Evolutionary conservation across 2,797 vertebrate species (phyloP).

Genomic region (Onychomys leucogaster): DNA sequence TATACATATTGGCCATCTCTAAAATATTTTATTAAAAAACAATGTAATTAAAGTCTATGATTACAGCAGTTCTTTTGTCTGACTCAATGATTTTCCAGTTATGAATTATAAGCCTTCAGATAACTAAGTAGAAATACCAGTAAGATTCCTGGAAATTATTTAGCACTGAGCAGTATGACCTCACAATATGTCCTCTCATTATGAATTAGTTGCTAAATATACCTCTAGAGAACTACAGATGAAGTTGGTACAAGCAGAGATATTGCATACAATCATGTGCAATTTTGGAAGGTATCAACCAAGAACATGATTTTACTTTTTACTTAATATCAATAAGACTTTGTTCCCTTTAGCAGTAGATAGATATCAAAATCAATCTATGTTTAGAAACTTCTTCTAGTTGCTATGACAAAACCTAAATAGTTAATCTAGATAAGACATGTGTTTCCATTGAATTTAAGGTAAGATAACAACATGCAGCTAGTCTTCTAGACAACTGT

Average conservation of each 20-base stretch:
- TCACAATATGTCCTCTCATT: not conserved
- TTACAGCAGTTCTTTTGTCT: not conserved
- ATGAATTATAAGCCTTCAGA: not conserved
- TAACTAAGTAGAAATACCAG: slow-evolving; percentile 8
- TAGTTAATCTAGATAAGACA: not conserved
- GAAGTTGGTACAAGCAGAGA: not conserved
- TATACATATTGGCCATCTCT: not conserved
- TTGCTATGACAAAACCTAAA: not conserved
- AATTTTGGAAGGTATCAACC: not conserved
- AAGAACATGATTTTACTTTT: not conserved
- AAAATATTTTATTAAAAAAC: not conserved
- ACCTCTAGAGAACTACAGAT: not conserved
- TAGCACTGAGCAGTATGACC: not conserved
- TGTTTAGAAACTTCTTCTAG: not conserved
- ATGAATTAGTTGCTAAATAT: not conserved
- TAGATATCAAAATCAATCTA: not conserved
- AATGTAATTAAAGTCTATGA: not conserved
- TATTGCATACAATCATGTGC: not conserved
- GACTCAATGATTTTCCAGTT: not conserved
- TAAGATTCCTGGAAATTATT: slow-evolving; percentile 22
- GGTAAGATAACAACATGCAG: not conserved
- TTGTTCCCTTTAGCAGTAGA: not conserved
- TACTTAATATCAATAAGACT: not conserved
- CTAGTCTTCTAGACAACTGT: not conserved
- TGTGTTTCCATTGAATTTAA: not conserved